Conservation (phyloP, 1,140 invertebrate genomes). For the Megathymus violae region DNA sequence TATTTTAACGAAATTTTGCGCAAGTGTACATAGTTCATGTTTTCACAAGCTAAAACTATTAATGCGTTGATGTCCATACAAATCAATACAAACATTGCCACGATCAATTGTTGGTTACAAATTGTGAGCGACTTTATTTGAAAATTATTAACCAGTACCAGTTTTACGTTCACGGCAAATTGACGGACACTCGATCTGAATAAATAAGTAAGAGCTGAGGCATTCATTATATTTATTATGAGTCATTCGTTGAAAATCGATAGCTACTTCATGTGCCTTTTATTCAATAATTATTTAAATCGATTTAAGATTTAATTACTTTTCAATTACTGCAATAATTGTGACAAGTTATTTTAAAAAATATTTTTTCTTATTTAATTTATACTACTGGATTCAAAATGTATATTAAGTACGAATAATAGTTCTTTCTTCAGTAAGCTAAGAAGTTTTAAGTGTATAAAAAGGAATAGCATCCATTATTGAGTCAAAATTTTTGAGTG, state of each 20-base stretch:
- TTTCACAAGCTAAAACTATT: no score
- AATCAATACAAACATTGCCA: slow-evolving; percentile 2
- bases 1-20: no score
- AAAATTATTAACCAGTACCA: slow-evolving; percentile 3
- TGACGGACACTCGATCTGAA: slow-evolving; percentile 8
- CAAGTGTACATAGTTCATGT: no score
- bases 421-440: no score
- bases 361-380: no score
- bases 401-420: no score
- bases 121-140: slow-evolving; percentile 5
- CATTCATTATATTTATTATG: slow-evolving; percentile 12
- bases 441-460: no score
- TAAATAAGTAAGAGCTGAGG: slow-evolving; percentile 9
- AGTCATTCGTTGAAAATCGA: slow-evolving; percentile 11
- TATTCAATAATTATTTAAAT: neutral
- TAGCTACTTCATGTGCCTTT: neutral
- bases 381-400: no score
- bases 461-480: no score
- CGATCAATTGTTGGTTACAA: slow-evolving; percentile 9
- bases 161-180: slow-evolving; percentile 17
- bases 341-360: no score
- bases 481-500: no score
- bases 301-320: neutral
- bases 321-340: slow-evolving; percentile 9
- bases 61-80: slow-evolving; percentile 6